These are phyloP conservation scores for Drosophila ustulata DNA, from an alignment of 2,888 invertebrate genomes.

Conservation along the genomic window DNA sequence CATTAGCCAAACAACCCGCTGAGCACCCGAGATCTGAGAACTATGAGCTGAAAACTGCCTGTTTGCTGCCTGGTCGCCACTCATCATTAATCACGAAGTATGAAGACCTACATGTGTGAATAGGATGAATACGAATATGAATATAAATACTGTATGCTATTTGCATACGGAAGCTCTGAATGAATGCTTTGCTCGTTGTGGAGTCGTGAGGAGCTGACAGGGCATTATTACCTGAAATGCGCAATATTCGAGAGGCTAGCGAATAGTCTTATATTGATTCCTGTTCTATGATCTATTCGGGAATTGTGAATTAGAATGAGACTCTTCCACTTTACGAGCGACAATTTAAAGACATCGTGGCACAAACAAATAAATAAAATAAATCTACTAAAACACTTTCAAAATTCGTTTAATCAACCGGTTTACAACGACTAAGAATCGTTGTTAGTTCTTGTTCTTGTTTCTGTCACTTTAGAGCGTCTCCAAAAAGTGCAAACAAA, in stretches of 20 bases:
- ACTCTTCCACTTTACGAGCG: constrained; percentile 28
- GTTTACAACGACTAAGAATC: constrained; percentile 49
- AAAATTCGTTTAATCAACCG: constrained; percentile 71
- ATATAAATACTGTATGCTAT: constrained; percentile 43
- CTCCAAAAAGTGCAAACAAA: constrained; percentile 59
- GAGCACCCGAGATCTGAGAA: constrained; percentile 14
- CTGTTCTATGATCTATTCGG: constrained; percentile 9
- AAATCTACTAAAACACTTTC: constrained; percentile 67
- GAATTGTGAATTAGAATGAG: constrained; percentile 20
- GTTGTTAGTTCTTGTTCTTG: constrained; percentile 14
- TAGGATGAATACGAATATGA: constrained; percentile 24
- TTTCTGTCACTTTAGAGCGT: constrained; percentile 28
- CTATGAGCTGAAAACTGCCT: constrained; percentile 17
- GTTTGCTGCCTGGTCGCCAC: constrained; percentile 33
- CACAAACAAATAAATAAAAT: constrained; percentile 39
- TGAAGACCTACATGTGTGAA: constrained; percentile 44
- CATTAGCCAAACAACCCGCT: constrained; percentile 16
- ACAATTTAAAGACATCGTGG: constrained; percentile 11
- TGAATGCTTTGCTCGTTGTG: constrained; percentile 8
- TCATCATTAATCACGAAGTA: constrained; percentile 73
- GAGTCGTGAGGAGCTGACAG: constrained; percentile 1
- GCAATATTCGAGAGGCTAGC: constrained; percentile 21
- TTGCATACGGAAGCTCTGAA: constrained; percentile 75
- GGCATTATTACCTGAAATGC: constrained; percentile 27
- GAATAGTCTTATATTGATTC: constrained; percentile 2